A percentile compares a stretch with the other conserved stretches of the same genome.
Evolutionary conservation across 2,888 invertebrate genomes (phyloP).

Genomic region (Odiellus spinosus): DNA sequence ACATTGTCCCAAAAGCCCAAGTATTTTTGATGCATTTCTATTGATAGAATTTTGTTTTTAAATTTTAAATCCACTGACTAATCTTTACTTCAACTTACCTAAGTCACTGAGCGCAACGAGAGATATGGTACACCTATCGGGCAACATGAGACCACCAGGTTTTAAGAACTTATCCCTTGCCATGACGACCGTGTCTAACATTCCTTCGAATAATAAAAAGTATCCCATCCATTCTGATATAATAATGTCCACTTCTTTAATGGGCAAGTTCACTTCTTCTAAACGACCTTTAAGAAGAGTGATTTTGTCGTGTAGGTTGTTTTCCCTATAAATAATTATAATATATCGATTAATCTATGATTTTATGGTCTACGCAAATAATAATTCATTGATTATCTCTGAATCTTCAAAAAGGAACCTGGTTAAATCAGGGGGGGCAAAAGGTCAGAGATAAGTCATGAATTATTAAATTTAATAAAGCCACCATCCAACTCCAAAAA

Average conservation of each 20-base stretch:
- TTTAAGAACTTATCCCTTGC: slow-evolving; percentile 66
- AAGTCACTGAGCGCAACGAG: slow-evolving; percentile 61
- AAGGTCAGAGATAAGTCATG: not conserved
- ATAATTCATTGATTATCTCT: not conserved
- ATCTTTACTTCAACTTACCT: no score
- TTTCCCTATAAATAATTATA: slow-evolving; percentile 43
- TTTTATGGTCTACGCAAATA: not conserved
- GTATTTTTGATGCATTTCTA: slow-evolving; percentile 49
- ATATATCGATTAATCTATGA: not conserved
- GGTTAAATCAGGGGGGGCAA: not conserved
- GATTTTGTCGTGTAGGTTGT: slow-evolving; percentile 53
- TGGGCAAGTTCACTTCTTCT: slow-evolving; percentile 61
- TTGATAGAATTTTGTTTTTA: no score
- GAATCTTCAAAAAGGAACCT: not conserved
- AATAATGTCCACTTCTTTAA: slow-evolving; percentile 69
- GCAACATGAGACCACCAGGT: slow-evolving; percentile 58
- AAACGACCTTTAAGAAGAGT: slow-evolving; percentile 66
- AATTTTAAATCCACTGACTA: no score
- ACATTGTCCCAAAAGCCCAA: slow-evolving; percentile 84
- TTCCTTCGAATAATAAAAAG: slow-evolving; percentile 86
- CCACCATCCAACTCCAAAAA: not conserved
- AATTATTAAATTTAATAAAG: not conserved
- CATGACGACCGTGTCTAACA: slow-evolving; percentile 83
- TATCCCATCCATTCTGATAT: slow-evolving; percentile 99
- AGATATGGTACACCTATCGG: slow-evolving; percentile 66